Percentiles rank a stretch among this genome's conserved stretches.
phyloP scores from a whole-genome alignment of 2,888 invertebrate species.

The Trachelus troglodyta region DNA sequence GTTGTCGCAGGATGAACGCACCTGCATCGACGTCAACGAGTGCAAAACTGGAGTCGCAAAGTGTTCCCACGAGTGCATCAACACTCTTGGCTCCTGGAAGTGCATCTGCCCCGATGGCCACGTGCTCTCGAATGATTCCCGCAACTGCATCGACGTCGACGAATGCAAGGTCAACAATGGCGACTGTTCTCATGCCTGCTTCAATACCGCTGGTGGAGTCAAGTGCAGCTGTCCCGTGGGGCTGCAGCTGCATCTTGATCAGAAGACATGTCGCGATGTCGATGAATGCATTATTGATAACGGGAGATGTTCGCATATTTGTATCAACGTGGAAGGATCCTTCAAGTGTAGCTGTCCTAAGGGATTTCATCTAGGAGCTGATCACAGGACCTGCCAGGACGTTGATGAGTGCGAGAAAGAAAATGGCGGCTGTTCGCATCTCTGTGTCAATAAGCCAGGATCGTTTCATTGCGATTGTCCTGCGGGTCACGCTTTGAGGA shows the following conservation, averaged over 20 bases:
- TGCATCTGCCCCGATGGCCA: conserved; percentile 64
- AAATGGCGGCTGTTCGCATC: conserved; percentile 66
- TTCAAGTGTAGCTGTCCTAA: conserved; percentile 73
- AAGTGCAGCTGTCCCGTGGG: conserved; percentile 69
- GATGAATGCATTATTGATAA: conserved; percentile 62
- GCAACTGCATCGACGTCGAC: conserved; percentile 67
- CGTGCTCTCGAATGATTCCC: conserved; percentile 48
- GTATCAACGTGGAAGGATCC: conserved; percentile 67
- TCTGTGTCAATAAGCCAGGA: conserved; percentile 69
- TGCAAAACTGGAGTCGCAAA: conserved; percentile 60
- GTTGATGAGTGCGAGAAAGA: conserved; percentile 56
- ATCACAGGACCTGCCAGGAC: conserved; percentile 65
- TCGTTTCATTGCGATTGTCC: conserved; percentile 66
- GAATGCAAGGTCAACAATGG: conserved; percentile 71
- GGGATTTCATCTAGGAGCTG: conserved; percentile 68
- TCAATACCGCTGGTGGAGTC: conserved; percentile 67
- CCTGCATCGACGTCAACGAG: conserved; percentile 65
- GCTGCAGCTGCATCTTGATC: conserved; percentile 53
- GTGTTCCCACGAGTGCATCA: conserved; percentile 68
- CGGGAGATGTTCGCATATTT: conserved; percentile 67
- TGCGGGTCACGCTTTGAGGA: conserved; percentile 48
- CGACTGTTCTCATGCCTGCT: conserved; percentile 75
- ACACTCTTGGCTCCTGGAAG: conserved; percentile 59
- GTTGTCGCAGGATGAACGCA: conserved; percentile 58
- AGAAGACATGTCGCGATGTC: conserved; percentile 57